These are phyloP conservation scores for Nyctalus aviator DNA, from an alignment of 2,797 vertebrate genomes.

Conservation along the genomic window DNA sequence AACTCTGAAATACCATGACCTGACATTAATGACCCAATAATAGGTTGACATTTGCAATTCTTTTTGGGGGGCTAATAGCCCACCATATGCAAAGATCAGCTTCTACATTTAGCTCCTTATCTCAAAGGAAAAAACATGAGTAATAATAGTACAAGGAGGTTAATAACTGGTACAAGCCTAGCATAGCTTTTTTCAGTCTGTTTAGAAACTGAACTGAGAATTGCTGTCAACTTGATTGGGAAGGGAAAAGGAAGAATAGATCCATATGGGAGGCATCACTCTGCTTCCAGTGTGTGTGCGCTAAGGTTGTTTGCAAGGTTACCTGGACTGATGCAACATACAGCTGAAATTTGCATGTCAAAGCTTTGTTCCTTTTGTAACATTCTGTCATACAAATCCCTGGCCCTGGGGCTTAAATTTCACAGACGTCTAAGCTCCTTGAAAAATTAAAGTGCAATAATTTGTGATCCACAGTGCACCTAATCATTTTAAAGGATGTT, in stretches of 20 bases:
- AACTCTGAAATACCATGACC: slow-evolving; percentile 89
- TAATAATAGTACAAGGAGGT: slow-evolving; percentile 86
- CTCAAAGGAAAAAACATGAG: slow-evolving; percentile 85
- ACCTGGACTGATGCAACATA: slow-evolving; percentile 80
- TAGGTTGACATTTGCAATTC: slow-evolving; percentile 87
- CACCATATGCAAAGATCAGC: slow-evolving; percentile 86
- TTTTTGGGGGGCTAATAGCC: slow-evolving; percentile 78
- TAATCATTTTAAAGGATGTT: slow-evolving; percentile 78
- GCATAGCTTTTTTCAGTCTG: slow-evolving; percentile 84
- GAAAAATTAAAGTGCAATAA: slow-evolving; percentile 88
- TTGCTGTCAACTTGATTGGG: slow-evolving; percentile 88
- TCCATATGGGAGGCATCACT: slow-evolving; percentile 85
- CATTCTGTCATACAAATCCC: slow-evolving; percentile 84
- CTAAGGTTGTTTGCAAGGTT: slow-evolving; percentile 89
- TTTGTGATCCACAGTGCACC: slow-evolving; percentile 80
- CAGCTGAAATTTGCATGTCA: slow-evolving; percentile 87
- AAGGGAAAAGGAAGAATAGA: slow-evolving; percentile 83
- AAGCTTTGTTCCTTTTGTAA: slow-evolving; percentile 87
- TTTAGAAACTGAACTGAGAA: slow-evolving; percentile 88
- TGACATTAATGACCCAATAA: slow-evolving; percentile 88
- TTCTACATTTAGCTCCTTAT: slow-evolving; percentile 83
- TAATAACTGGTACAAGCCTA: slow-evolving; percentile 86
- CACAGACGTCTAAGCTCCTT: slow-evolving; percentile 89
- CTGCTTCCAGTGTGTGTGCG: slow-evolving; percentile 72
- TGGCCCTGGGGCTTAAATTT: slow-evolving; percentile 87